Evolutionary conservation across 2,888 invertebrate species (phyloP), one percentile per base, ranked within the genome.

Genomic region (Arctia plantaginis): DNA sequence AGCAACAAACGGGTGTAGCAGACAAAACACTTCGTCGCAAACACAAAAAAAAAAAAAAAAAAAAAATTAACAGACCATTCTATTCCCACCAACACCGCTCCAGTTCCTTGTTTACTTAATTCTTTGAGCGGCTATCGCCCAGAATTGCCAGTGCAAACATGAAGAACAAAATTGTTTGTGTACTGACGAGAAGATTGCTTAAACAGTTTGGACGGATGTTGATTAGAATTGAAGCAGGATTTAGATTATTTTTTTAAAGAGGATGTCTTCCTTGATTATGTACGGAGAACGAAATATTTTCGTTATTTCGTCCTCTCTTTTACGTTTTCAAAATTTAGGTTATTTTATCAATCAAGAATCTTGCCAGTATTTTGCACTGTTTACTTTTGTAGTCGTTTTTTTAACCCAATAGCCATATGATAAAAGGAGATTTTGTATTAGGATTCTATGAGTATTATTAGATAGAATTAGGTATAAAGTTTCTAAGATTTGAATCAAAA

Each of bases 221-320:
- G 79, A 84, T 83, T 84, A 82, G 80, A 73, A 80, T 51, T 33
- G 70, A 76, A 51, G 30, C 69, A 75, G 77, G 77, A 76, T 80
- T 77, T 55, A 64, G 2, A 41, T 35, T 47, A 44, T 71, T 71
- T 70, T 77, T 73, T 73, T 65, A 67, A 69, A 1, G 69, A 27
- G 65, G 35, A 59, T 33, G 67, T 65, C 6, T 70, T 67, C 64
- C 35, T 35, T 74, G 72, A 78, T 77, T 70, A 76, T 71, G 27
- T 72, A 70, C 62, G n/a, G 51, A 23, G 27, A 33, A 65, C 39
- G n/a, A 69, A 62, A 76, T 51, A 67, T 30, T 55, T 20, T 44
- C 30, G 30, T 30, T 20, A 70, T 20, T 30, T 30, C 12, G 44
- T 69, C 59, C 59, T 64, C 69, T 27, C 35, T 47, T 15, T 39